Conservation (phyloP, 1,140 invertebrate species). For the Caenorhabditis inopinata region DNA sequence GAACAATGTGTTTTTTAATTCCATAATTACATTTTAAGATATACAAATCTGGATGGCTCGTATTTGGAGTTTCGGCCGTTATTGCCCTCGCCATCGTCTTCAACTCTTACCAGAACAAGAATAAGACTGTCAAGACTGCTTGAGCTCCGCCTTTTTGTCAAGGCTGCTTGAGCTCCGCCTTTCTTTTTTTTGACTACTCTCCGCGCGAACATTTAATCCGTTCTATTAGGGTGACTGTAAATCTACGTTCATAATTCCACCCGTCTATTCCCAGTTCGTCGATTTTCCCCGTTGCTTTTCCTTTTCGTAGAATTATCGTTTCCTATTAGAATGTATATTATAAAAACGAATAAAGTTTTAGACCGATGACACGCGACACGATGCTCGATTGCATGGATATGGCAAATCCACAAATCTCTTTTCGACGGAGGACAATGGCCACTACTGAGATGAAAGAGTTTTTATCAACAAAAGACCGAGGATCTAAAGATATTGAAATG, state of each 20-base stretch:
- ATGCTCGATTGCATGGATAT: neutral
- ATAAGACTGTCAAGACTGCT: conserved; percentile 40
- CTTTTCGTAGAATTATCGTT: conserved; percentile 23
- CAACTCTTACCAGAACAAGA: conserved; percentile 47
- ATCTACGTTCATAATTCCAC: conserved; percentile 16
- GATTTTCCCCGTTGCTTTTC: neutral
- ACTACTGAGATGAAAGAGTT: neutral
- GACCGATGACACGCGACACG: conserved; percentile 1
- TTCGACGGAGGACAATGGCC: neutral
- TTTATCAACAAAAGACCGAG: neutral
- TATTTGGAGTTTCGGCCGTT: conserved; percentile 54
- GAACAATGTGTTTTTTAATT: neutral
- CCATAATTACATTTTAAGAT: conserved; percentile 24
- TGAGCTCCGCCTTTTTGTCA: neutral
- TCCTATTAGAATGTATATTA: conserved; percentile 9
- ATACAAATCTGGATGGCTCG: conserved; percentile 56
- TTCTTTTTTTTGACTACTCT: neutral
- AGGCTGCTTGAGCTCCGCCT: neutral
- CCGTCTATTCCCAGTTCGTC: neutral
- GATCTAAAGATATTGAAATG: neutral
- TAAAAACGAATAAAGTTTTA: conserved; percentile 17
- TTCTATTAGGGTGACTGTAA: conserved; percentile 26
- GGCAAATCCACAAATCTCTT: neutral
- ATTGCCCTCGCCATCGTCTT: conserved; percentile 55
- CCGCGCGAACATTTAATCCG: conserved; percentile 1